Evolutionary conservation across 2,113 vertebrate species (phyloP).

Genomic region (Enhydra lutris): DNA sequence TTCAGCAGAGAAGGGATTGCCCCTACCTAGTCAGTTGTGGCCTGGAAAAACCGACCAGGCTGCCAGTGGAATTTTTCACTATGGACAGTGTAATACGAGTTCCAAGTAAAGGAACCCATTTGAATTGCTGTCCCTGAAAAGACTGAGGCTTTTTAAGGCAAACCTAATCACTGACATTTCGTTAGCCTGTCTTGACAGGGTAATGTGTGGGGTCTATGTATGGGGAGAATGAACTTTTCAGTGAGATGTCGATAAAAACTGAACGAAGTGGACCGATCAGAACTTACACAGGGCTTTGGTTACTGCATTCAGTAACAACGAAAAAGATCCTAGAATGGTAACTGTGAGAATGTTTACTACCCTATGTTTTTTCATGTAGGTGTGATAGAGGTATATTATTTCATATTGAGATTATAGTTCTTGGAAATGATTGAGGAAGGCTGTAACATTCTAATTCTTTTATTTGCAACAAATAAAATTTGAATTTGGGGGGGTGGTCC

Average conservation of each 20-base stretch:
- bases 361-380: not conserved
- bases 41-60: not conserved
- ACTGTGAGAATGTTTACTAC: not conserved
- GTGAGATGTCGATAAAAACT: not conserved
- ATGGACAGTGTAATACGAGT: not conserved
- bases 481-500: not conserved
- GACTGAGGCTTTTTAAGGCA: not conserved
- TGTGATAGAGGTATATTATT: not conserved
- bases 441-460: not conserved
- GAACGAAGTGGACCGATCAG: not conserved
- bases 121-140: not conserved
- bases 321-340: not conserved
- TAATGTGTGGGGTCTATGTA: not conserved
- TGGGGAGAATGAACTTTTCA: not conserved
- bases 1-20: not conserved
- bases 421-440: not conserved
- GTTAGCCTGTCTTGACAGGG: not conserved
- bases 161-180: not conserved
- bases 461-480: not conserved
- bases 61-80: not conserved
- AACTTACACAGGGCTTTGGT: not conserved
- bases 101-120: not conserved
- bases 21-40: not conserved
- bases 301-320: not conserved
- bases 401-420: not conserved